A percentile compares a stretch with the other conserved stretches of the same genome.
Conservation (phyloP, 2,113 vertebrate species). For the Chionomys nivalis region DNA sequence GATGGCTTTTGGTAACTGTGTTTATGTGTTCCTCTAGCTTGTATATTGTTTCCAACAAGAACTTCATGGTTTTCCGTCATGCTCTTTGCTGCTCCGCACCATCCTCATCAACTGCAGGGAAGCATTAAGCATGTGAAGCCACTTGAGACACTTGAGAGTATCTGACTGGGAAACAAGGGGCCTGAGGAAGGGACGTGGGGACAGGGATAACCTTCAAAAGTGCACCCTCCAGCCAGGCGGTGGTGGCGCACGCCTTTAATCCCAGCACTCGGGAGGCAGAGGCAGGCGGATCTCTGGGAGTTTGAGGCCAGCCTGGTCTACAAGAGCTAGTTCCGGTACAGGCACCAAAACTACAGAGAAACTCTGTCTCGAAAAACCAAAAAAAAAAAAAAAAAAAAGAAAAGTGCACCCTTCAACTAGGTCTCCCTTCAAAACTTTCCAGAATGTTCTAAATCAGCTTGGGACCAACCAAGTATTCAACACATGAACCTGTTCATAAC, state of each 20-base stretch:
- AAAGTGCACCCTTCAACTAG: neutral
- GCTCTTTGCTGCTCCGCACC: neutral
- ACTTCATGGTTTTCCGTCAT: neutral
- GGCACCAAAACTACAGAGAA: no score
- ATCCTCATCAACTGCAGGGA: neutral
- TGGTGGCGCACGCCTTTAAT: no score
- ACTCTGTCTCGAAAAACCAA: no score
- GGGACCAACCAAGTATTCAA: neutral
- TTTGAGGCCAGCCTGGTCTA: no score
- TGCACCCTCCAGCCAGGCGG: no score
- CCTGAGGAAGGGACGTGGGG: neutral
- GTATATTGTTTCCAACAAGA: neutral
- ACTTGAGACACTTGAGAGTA: neutral
- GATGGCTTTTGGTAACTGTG: neutral
- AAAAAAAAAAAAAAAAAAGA: no score
- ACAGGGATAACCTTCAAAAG: neutral
- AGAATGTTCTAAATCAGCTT: neutral
- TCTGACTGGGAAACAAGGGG: neutral
- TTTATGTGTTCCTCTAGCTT: neutral
- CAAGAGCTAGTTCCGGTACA: no score
- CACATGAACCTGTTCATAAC: neutral
- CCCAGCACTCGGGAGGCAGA: no score
- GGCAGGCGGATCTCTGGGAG: no score
- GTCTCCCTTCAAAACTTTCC: neutral
- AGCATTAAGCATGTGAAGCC: neutral